Base-by-base conservation (phyloP, 2,797 vertebrate species). In the Aeoliscus strigatus region DNA sequence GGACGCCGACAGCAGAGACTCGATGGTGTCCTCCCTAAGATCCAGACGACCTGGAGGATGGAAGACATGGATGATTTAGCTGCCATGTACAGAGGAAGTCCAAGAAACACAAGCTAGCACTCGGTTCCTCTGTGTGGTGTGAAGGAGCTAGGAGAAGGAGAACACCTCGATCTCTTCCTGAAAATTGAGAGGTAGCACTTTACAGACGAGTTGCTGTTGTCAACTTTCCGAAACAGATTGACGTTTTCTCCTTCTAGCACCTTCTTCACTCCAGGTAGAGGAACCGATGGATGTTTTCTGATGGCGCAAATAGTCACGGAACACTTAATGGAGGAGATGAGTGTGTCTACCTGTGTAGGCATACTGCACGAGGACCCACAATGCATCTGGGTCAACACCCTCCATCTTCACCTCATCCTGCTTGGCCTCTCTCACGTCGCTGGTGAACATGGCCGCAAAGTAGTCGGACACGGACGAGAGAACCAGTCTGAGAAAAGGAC, bases 391-490 rank as follows among this genome's bases (percentile, higher is more conserved):
- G 55, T 98, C 94, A 18, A 99, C 91, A 25, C 92, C 94, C 79
- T 99, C 96, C 91, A 99, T 94, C 85, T 97, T 98, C 66, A 99
- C 91, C 81, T 99, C 95, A 9, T 97, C 94, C 66, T 97, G 94
- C 51, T 94, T 96, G 61, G 96, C 95, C 75, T 99, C 96, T 51
- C 92, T 86, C 45, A 99, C 93, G 16, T 99, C 93, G 56, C 91
- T 98, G 66, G 94, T 99, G 75, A 99, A 99, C 96, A 99, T 99
- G 55, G 93, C 96, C 2, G 95, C 96, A 83, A 99, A 98, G 86
- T 99, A 99, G 86, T 99, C 96, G 0, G 96, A 99, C 75, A 97
- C 95, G 5, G 96, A 96, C 30, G 94, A 97, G 14, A 99, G 91
- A 60, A 99, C 93, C 74, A 99, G 80, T 56, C 96, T 99, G 68